Evolutionary conservation across 2,888 invertebrate genomes (phyloP).

Genomic region (Protonemura montana): DNA sequence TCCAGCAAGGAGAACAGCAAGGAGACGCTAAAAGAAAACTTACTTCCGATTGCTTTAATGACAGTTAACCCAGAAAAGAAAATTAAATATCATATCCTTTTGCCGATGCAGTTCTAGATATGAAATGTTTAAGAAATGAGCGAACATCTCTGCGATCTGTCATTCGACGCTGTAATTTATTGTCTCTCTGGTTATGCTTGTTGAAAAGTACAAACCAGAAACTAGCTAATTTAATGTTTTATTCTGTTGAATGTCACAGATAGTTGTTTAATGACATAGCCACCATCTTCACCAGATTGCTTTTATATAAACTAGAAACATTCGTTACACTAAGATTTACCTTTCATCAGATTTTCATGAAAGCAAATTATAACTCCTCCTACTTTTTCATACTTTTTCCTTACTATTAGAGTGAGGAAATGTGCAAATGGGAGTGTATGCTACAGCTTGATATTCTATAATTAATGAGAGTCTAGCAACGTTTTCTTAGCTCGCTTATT

Average conservation of each 20-base stretch:
- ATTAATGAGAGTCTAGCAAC: neutral
- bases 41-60: neutral
- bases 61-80: neutral
- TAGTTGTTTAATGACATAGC: constrained; percentile 47
- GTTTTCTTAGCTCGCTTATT: constrained; percentile 21
- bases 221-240: constrained; percentile 34
- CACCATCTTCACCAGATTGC: constrained; percentile 45
- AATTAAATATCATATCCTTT: neutral
- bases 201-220: constrained; percentile 45
- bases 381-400: neutral
- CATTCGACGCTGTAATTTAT: constrained; percentile 43
- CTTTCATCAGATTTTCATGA: neutral
- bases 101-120: neutral
- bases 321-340: neutral
- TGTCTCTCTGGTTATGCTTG: constrained; percentile 35
- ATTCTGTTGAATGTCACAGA: constrained; percentile 40
- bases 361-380: constrained; percentile 7
- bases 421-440: neutral
- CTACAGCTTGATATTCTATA: neutral
- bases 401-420: neutral
- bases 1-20: too few species aligned
- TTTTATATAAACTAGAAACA: constrained; percentile 45
- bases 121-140: neutral
- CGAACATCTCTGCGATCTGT: constrained; percentile 42
- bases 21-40: neutral